Evolutionary conservation across 2,113 vertebrate species (phyloP).

Genomic region (Scomber colias): DNA sequence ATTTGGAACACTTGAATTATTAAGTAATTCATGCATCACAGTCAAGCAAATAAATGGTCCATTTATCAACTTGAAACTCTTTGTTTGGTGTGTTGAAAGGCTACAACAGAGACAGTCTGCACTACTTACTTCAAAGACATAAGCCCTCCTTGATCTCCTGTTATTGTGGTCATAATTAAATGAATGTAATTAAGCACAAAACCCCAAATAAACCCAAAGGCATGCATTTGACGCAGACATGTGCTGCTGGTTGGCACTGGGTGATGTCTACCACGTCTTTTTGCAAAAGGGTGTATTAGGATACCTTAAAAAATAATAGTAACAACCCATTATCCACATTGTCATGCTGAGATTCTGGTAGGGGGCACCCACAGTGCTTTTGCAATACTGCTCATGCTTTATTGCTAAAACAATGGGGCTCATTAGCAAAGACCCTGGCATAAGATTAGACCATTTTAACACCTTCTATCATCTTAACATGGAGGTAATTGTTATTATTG

Average conservation of each 20-base stretch:
- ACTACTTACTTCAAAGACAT: slow-evolving; percentile 1
- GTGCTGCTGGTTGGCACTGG: not conserved
- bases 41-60: not conserved
- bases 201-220: not conserved
- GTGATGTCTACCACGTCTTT: not conserved
- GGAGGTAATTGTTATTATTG: too few species aligned
- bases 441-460: too few species aligned
- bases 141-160: not conserved
- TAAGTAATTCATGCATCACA: not conserved
- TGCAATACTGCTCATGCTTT: too few species aligned
- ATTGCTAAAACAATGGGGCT: too few species aligned
- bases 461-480: too few species aligned
- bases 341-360: not conserved
- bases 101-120: slow-evolving; percentile 1
- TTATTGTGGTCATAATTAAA: slow-evolving; percentile 9
- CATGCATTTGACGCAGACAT: not conserved
- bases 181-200: not conserved
- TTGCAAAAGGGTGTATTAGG: not conserved
- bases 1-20: too few species aligned
- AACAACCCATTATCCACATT: too few species aligned
- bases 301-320: not conserved
- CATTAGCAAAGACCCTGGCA: too few species aligned
- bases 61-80: not conserved
- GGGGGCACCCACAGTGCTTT: too few species aligned
- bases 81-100: not conserved